These are phyloP conservation scores for Crenuchus spilurus DNA, from an alignment of 2,797 vertebrate species.

Conservation along the genomic window DNA sequence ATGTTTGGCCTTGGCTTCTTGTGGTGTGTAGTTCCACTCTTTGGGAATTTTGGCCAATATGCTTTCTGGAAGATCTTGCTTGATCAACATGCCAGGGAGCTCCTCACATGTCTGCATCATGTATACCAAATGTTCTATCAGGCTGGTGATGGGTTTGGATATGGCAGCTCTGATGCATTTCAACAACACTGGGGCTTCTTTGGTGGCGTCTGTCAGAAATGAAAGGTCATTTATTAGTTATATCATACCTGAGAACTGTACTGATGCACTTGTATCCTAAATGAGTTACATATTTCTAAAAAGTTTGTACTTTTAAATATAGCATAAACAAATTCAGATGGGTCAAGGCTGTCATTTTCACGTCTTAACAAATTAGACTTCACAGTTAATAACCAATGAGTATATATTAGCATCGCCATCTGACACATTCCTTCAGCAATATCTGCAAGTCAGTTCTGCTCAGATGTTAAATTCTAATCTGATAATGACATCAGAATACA, in stretches of 20 bases:
- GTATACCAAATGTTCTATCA: slow-evolving; percentile 81
- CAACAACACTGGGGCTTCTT: slow-evolving; percentile 73
- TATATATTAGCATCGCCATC: not conserved
- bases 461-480: slow-evolving; percentile 2
- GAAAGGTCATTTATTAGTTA: not conserved
- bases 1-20: slow-evolving; percentile 73
- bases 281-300: not conserved
- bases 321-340: not conserved
- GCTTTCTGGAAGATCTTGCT: slow-evolving; percentile 75
- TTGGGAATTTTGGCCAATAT: slow-evolving; percentile 86
- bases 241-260: not conserved
- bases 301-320: not conserved
- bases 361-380: not conserved
- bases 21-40: slow-evolving; percentile 86
- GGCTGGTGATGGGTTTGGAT: slow-evolving; percentile 75
- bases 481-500: slow-evolving; percentile 5
- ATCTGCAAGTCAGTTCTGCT: not conserved
- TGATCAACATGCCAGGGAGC: slow-evolving; percentile 64
- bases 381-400: not conserved
- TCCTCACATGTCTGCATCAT: slow-evolving; percentile 80
- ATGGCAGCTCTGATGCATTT: slow-evolving; percentile 78
- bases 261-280: not conserved
- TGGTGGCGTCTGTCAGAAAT: slow-evolving; percentile 62
- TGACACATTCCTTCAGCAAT: not conserved
- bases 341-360: slow-evolving; percentile 3